Base-by-base conservation (phyloP, 2,888 invertebrate genomes). In the Synanthedon andrenaeformis region DNA sequence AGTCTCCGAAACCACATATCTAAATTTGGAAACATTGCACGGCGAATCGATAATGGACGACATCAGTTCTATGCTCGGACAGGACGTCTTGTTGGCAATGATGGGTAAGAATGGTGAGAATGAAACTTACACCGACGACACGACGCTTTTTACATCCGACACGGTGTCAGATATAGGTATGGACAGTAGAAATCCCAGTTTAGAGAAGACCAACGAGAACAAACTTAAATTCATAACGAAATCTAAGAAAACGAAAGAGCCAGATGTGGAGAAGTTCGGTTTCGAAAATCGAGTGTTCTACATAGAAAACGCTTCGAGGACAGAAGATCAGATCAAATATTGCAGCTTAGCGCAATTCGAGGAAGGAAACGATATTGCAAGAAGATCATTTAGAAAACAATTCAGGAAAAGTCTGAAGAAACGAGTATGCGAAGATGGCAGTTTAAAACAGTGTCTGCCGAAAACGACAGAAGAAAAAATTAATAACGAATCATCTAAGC, bases 311-410 rank as follows among this genome's bases (percentile, higher is more conserved):
- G 72, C 79, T 61, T 66, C 79, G 51, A 84, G 82, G 65, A 72
- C 78, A 52, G 90, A 91, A 56, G 90, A 90, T 62, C 90, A 91
- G 54, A 89, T 90, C 51, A 92, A 91, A 60, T 93, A 92, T 68
- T 94, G 94, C 73, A 94, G 94, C 67, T 80, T 95, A 65, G 95
- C 95, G 1, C 92, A 94, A 62, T 94, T 94, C 67, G 93, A 93
- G 56, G 94, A 94, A 79, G 94, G 94, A 17, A 94, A 91, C 74
- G 95, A 95, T 72, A 95, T 95, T 57, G 94, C 93, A 0, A 89
- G 94, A 51, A 90, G 91, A 70, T 94, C 94, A 3, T 93, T 94
- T 70, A 93, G 91, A 65, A 87, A 86, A 57, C 80, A 82, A 12
- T 56, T 84, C 4, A 74, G 73, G 49, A 88, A 81, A 55, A 88